These are phyloP conservation scores for Neosilurus mollespiculum DNA, from an alignment of 2,797 vertebrate species.

Conservation along the genomic window DNA sequence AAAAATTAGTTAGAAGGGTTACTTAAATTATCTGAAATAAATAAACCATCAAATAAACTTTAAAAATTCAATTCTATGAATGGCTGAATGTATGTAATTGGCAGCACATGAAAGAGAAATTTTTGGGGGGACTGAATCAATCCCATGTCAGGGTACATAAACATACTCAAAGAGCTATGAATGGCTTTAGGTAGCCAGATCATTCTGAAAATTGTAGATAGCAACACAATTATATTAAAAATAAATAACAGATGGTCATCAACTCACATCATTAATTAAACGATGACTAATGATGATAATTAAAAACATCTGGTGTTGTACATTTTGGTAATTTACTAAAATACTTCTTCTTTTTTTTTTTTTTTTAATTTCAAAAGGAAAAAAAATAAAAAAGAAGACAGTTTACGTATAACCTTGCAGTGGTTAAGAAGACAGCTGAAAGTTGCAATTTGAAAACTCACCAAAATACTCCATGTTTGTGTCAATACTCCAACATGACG, in stretches of 20 bases:
- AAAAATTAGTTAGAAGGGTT: background rate
- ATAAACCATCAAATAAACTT: too few relatives aligned
- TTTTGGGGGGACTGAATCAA: background rate
- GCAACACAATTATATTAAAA: background rate
- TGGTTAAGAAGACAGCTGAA: background rate
- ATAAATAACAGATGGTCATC: background rate
- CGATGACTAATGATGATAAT: background rate
- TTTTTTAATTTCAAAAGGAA: too few relatives aligned
- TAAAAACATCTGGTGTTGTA: background rate
- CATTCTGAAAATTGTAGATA: background rate
- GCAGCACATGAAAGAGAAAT: background rate
- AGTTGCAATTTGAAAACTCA: conserved; percentile 51
- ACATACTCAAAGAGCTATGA: background rate
- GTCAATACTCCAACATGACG: background rate
- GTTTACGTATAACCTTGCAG: background rate
- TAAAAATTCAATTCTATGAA: too few relatives aligned
- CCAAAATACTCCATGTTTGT: conserved; percentile 59
- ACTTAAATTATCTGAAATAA: background rate
- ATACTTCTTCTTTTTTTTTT: background rate
- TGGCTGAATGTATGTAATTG: background rate
- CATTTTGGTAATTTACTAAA: background rate
- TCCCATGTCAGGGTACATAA: background rate
- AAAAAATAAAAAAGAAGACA: too few relatives aligned
- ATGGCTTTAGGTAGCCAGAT: background rate
- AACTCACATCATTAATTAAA: background rate